Base-by-base conservation (phyloP, 2,888 invertebrate species). In the Euzetes globulus region DNA sequence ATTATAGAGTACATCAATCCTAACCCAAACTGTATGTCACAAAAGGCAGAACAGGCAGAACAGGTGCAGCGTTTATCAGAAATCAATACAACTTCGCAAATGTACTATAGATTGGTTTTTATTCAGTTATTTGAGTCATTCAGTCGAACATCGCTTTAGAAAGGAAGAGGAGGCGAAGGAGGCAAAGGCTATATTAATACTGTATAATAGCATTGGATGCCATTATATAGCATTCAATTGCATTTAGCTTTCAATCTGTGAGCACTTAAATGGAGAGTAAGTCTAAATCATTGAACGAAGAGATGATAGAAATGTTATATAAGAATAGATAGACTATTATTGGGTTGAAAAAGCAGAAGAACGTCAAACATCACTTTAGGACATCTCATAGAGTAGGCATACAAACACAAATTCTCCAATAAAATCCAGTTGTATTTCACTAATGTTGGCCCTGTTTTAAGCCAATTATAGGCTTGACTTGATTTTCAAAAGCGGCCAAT, bases 401-500 rank as follows among this genome's bases (percentile, higher is more conserved):
- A 63, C 33, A 63, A 63, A 63, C 63, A 63, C 63, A 63, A 63
- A 63, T 63, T 63, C 33, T 63, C 63, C 63, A 33, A 63, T 63
- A 63, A 63, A 63, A 63, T 63, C n/a, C 63, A 29, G 25, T 17
- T 27, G 29, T 63, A 63, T 63, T 33, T 63, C 33, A 17, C 33
- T 63, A 63, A 63, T 63, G 63, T 63, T 33, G 25, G 63, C 9
- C 29, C 63, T 63, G 63, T 63, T 63, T 63, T 63, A 63, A 63
- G 63, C 63, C 63, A 63, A 63, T 63, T 63, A 63, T 63, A 63
- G 63, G 63, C 63, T 63, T 63, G 33, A 63, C 63, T 63, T 63
- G 63, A 63, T 15, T 63, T 63, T 63, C 63, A 63, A 63, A 63
- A 63, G 63, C 63, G 63, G 63, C 63, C 63, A 63, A 63, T 63